Conservation (phyloP, 2,888 invertebrate genomes). For the Caenorhabditis angaria region DNA sequence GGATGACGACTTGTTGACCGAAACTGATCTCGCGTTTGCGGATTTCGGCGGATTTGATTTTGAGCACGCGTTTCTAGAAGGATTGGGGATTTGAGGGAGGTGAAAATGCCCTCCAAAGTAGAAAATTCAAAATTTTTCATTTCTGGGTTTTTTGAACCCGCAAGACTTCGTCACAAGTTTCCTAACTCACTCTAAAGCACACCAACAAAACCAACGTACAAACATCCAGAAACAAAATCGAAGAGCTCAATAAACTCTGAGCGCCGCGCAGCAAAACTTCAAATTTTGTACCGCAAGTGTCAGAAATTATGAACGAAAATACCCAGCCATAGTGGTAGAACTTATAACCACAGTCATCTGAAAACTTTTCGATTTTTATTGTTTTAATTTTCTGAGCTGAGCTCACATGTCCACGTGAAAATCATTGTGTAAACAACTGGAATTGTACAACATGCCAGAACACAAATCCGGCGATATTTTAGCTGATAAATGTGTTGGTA, state of each 20-base stretch:
- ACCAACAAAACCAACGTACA: slow-evolving; percentile 11
- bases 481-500: background rate
- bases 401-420: background rate
- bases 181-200: slow-evolving; percentile 8
- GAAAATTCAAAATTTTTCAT: too few species aligned
- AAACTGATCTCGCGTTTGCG: slow-evolving; percentile 21
- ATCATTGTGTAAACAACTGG: background rate
- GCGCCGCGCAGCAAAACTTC: background rate
- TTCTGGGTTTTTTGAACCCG: too few species aligned
- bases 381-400: background rate
- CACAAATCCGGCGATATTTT: background rate
- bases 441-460: background rate
- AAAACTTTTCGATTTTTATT: background rate
- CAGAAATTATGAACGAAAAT: background rate
- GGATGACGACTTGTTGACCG: slow-evolving; percentile 18
- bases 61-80: slow-evolving; percentile 12
- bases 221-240: slow-evolving; percentile 11
- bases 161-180: too few species aligned
- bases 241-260: background rate
- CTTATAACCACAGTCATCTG: background rate
- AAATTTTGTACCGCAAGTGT: background rate
- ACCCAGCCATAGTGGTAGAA: slow-evolving; percentile 1
- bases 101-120: too few species aligned
- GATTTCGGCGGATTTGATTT: background rate
- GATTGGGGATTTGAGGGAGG: background rate